Conservation (phyloP, 1,140 invertebrate genomes). For the Cryptotermes secundus region DNA sequence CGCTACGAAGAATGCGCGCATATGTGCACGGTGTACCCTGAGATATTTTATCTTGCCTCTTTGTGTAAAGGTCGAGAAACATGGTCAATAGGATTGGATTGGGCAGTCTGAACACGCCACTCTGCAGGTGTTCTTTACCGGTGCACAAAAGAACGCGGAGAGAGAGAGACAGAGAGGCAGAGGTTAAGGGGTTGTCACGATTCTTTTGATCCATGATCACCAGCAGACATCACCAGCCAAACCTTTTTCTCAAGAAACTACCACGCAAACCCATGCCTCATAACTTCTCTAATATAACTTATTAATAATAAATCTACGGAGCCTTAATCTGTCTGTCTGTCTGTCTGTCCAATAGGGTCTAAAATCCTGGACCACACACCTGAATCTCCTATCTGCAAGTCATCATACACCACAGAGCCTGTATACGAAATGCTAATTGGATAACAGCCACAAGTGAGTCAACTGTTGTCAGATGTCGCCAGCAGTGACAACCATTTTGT, state of each 20-base stretch:
- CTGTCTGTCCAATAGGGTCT: neutral
- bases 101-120: neutral
- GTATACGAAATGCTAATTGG: neutral
- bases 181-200: slow-evolving; percentile 10
- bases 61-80: too few relatives aligned
- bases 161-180: neutral
- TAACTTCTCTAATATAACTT: slow-evolving; percentile 10
- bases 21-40: too few relatives aligned
- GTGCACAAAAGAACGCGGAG: neutral
- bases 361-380: neutral
- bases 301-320: neutral
- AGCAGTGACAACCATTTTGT: neutral
- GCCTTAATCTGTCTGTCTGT: neutral
- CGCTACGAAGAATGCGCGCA: too few relatives aligned
- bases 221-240: neutral
- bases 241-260: slow-evolving; percentile 12
- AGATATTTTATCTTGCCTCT: too few relatives aligned
- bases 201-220: neutral
- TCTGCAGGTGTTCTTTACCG: neutral
- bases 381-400: neutral
- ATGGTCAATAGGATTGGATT: neutral
- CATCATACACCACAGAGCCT: neutral
- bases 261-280: neutral
- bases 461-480: neutral
- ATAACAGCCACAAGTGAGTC: neutral